Conservation (phyloP, 2,888 invertebrate species). For the Octonoba sinensis region DNA sequence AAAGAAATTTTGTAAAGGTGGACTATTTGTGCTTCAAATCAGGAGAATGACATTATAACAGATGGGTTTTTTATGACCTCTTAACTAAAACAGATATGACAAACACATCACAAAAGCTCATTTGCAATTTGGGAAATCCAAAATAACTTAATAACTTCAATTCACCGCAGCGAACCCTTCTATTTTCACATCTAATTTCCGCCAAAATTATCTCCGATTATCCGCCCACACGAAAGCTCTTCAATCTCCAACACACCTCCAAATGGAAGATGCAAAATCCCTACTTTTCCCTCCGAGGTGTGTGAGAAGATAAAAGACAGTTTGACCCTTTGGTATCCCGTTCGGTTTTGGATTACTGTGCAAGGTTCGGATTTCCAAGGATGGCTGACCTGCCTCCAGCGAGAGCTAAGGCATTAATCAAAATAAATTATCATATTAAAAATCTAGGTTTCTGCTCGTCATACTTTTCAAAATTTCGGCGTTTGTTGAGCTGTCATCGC, state of each 20-base stretch:
- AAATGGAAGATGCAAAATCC: background rate
- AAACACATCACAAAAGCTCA: no score
- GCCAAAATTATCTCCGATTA: conserved; percentile 33
- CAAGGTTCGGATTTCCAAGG: background rate
- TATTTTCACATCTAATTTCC: conserved; percentile 20
- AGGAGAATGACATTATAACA: no score
- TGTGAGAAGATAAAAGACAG: background rate
- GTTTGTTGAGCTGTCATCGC: no score
- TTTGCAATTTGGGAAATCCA: no score
- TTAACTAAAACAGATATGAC: no score
- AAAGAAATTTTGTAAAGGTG: no score
- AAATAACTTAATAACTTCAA: no score
- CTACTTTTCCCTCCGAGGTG: background rate
- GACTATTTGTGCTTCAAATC: no score
- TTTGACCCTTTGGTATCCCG: conserved; percentile 4
- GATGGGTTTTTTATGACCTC: no score
- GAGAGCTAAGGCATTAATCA: conserved; percentile 21
- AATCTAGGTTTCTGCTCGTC: background rate
- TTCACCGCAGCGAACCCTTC: no score
- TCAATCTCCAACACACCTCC: background rate
- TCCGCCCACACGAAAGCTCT: conserved; percentile 7
- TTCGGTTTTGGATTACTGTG: background rate
- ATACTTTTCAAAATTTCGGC: no score
- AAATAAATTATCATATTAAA: conserved; percentile 50
- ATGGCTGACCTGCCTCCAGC: background rate